Percentiles rank a stretch among this genome's conserved stretches.
phyloP scores from a whole-genome alignment of 2,888 invertebrate genomes.

The Tubulanus polymorphus region DNA sequence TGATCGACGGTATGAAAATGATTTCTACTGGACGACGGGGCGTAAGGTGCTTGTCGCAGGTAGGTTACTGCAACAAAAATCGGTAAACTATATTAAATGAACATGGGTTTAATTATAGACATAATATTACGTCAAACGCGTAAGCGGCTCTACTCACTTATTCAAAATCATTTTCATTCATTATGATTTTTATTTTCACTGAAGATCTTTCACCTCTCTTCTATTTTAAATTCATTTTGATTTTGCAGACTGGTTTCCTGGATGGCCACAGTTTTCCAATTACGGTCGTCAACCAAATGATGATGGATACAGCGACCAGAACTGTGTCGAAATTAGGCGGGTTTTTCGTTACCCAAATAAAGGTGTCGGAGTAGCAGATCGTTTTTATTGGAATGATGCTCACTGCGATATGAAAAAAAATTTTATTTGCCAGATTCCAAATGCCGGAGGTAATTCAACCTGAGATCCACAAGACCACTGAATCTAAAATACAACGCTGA shows the following conservation, averaged over 20 bases:
- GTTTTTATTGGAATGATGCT: conserved; percentile 79
- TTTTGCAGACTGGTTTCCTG: conserved; percentile 74
- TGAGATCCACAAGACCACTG: neutral
- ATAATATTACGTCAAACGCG: too few species aligned
- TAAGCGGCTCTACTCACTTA: too few species aligned
- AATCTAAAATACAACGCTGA: too few species aligned
- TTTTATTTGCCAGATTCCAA: conserved; percentile 71
- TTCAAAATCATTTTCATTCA: too few species aligned
- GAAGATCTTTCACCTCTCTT: too few species aligned
- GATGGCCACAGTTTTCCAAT: conserved; percentile 68
- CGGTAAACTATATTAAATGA: too few species aligned
- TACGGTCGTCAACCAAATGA: conserved; percentile 74
- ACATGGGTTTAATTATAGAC: too few species aligned
- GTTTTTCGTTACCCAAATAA: conserved; percentile 60
- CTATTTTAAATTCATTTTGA: too few species aligned
- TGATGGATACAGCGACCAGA: conserved; percentile 74
- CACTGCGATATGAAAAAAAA: conserved; percentile 71
- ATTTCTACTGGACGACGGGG: conserved; percentile 76
- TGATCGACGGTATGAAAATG: conserved; percentile 71
- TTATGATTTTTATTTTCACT: too few species aligned
- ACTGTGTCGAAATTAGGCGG: conserved; percentile 73
- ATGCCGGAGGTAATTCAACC: conserved; percentile 62
- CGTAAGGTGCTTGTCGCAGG: too few species aligned
- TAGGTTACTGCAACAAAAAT: too few species aligned
- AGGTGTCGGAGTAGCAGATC: conserved; percentile 54